Base-by-base conservation (phyloP, 1,140 invertebrate species). In the Cheumatopsyche charites region DNA sequence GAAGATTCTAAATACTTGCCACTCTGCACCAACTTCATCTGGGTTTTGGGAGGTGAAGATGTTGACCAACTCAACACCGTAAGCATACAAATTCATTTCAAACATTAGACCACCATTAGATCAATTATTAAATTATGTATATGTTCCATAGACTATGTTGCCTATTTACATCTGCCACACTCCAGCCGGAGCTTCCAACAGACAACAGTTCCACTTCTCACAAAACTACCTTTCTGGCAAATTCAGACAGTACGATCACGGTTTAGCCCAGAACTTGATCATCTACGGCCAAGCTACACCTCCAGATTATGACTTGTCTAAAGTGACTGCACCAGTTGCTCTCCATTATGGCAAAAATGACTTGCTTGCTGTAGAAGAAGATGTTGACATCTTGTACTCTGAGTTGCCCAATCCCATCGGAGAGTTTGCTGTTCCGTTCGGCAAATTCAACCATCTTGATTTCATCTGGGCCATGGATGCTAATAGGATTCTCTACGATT, bases 111-210 rank as follows among this genome's bases (percentile, higher is more conserved):
- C 1, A 41, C 23, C 13, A 67, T 47, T 1, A 1, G 23, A 19
- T 42, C n/a, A 1, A 21, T 63, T 41, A 42, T 1, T 17, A 15
- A 42, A 17, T 11, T 17, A n/a, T 19, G 6, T 55, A 55, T 67
- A 78, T 79, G 11, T 43, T 55, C 80, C 55, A 1, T 70, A 90
- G 86, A 88, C 88, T 0, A 84, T 90, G 78, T 71, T 91, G 0
- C 87, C 90, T 0, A 86, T 93, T 0, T 90, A 93, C 73, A 80
- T 91, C 26, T 86, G 87, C 0, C 92, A 94, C 78, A 84, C 87
- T 5, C 93, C 94, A 1, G 90, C 92, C 6, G 92, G 92, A n/a
- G 88, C 91, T 2, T 92, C 91, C 0, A 88, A 88, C 67, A 88
- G 89, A 76, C 91, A 93, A 78, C 78, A 94, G 6, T 82, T 91